Conservation (phyloP, 2,797 vertebrate genomes). For the Rhinogobio ventralis region DNA sequence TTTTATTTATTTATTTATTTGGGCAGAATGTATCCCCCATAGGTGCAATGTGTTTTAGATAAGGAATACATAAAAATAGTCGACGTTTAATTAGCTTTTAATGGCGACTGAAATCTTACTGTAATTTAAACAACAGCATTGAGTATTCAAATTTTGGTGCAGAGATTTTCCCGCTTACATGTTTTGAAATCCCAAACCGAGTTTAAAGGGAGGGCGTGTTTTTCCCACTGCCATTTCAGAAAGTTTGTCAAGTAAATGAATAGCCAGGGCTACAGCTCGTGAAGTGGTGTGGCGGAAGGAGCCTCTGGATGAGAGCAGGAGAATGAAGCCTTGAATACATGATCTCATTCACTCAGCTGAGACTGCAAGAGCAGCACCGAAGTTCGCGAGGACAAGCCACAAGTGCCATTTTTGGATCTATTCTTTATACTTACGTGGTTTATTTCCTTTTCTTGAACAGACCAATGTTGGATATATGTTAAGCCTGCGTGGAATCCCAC, state of each 20-base stretch:
- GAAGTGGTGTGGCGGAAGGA: slow-evolving; percentile 48
- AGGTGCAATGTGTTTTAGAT: neutral
- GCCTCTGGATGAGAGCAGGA: slow-evolving; percentile 64
- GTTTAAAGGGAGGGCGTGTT: slow-evolving; percentile 59
- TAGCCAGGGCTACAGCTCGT: slow-evolving; percentile 34
- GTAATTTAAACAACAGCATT: neutral
- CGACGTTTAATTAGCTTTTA: neutral
- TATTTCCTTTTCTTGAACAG: slow-evolving; percentile 57
- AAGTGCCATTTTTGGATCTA: slow-evolving; percentile 67
- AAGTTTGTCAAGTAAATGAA: slow-evolving; percentile 55
- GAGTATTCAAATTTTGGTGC: neutral
- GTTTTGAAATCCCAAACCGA: slow-evolving; percentile 43
- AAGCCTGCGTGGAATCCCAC: slow-evolving; percentile 75
- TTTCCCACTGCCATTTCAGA: slow-evolving; percentile 60
- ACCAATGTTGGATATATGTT: slow-evolving; percentile 79
- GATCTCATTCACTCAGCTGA: slow-evolving; percentile 70
- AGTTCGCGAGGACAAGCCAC: slow-evolving; percentile 54
- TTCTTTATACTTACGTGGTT: slow-evolving; percentile 48
- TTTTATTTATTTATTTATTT: neutral
- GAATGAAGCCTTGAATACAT: slow-evolving; percentile 67
- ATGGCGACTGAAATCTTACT: neutral
- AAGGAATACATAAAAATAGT: neutral
- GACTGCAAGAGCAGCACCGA: slow-evolving; percentile 69
- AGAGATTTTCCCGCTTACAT: slow-evolving; percentile 48
- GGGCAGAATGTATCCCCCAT: neutral